phyloP scores from a whole-genome alignment of 2,888 invertebrate species.

The Matsumyia berberina region DNA sequence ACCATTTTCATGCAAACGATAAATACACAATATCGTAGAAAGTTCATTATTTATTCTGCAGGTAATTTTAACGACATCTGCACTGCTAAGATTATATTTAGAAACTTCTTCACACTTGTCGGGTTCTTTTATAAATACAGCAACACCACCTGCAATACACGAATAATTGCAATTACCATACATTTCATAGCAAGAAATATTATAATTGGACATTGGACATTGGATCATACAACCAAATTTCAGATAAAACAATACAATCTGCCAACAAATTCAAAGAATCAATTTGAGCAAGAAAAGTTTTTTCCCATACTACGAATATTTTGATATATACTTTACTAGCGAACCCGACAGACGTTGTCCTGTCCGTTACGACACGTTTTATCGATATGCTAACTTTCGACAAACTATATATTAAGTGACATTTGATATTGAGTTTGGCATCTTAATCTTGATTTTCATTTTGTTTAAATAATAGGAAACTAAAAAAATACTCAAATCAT shows the following conservation, averaged over 20 bases:
- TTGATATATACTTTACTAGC: constrained; percentile 26
- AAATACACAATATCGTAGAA: neutral
- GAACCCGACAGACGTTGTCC: no score
- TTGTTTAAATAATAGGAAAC: no score
- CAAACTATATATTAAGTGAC: no score
- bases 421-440: no score
- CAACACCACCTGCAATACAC: constrained; percentile 27
- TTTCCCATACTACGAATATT: constrained; percentile 42
- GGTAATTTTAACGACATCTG: neutral
- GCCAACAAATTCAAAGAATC: neutral
- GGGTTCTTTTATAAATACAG: constrained; percentile 12
- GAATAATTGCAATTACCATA: constrained; percentile 25
- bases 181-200: constrained; percentile 19
- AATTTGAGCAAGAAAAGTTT: constrained; percentile 12
- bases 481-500: no score
- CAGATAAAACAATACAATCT: constrained; percentile 26
- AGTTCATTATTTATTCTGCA: neutral
- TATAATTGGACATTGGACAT: constrained; percentile 16
- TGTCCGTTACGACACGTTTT: no score
- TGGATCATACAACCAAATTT: constrained; percentile 41
- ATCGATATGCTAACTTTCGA: no score
- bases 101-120: constrained; percentile 1
- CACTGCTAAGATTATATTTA: constrained; percentile 4
- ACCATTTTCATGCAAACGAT: neutral
- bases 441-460: no score